Evolutionary conservation across 2,797 vertebrate genomes (phyloP).

Genomic region (Sebastes taczanowskii): DNA sequence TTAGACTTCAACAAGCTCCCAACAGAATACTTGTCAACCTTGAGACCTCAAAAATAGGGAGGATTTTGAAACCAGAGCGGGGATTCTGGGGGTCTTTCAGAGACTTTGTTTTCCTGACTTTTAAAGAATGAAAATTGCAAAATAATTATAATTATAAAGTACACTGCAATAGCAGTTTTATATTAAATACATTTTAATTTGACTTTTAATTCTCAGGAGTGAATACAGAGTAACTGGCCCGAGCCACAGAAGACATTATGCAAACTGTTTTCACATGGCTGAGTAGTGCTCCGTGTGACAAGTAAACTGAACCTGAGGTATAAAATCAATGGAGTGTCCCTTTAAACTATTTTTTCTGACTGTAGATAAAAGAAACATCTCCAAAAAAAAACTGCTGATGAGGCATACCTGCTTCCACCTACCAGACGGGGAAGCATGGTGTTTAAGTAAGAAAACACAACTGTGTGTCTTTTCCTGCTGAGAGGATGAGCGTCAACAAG

Average conservation of each 20-base stretch:
- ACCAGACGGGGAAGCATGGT: neutral
- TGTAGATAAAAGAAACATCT: neutral
- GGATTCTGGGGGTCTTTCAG: too few species aligned
- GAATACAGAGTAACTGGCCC: neutral
- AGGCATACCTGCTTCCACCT: neutral
- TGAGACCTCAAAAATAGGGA: too few species aligned
- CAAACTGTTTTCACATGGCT: neutral
- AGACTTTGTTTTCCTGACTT: neutral
- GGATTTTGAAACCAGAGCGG: too few species aligned
- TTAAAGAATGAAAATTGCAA: neutral
- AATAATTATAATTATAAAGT: neutral
- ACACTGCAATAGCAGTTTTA: neutral
- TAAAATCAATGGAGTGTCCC: neutral
- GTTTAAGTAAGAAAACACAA: neutral
- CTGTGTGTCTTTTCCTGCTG: slow-evolving; percentile 63
- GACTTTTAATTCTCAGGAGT: too few species aligned
- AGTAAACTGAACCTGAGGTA: neutral
- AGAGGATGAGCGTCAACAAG: slow-evolving; percentile 45
- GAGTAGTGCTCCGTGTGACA: too few species aligned
- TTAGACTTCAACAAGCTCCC: neutral
- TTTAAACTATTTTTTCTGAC: neutral
- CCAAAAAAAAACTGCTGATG: too few species aligned
- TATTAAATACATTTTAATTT: too few species aligned
- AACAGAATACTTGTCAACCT: too few species aligned
- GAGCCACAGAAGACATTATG: neutral